phyloP scores from a whole-genome alignment of 2,888 invertebrate species.

The Minunthozetes semirufus region DNA sequence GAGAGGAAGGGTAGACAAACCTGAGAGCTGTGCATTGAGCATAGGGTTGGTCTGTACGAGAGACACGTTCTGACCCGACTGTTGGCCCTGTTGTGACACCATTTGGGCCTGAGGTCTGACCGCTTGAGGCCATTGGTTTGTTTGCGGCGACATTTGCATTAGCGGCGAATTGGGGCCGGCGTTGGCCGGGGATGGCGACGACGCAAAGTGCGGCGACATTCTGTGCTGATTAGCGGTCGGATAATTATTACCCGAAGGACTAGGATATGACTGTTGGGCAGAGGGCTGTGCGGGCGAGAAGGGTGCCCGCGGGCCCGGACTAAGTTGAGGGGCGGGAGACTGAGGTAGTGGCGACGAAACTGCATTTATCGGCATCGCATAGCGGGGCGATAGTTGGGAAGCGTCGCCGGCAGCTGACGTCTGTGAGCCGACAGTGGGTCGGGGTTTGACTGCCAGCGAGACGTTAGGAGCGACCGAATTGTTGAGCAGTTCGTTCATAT shows the following conservation, averaged over 20 bases:
- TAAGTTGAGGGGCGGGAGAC: constrained; percentile 36
- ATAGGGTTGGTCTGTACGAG: constrained; percentile 66
- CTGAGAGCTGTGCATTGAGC: constrained; percentile 68
- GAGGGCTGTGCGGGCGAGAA: constrained; percentile 10
- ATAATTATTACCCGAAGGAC: constrained; percentile 21
- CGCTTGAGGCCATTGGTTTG: constrained; percentile 23
- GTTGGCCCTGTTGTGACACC: constrained; percentile 4
- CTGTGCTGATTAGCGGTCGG: constrained; percentile 25
- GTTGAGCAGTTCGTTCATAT: constrained; percentile 75
- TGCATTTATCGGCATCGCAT: constrained; percentile 5
- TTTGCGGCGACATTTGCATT: constrained; percentile 19
- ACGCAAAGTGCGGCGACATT: constrained; percentile 22
- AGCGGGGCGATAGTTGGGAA: constrained; percentile 29
- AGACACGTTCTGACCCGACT: constrained; percentile 38
- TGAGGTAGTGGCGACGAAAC: constrained; percentile 35
- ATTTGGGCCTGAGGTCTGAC: constrained; percentile 19
- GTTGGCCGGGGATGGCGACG: constrained; percentile 19
- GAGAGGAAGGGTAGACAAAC: background rate
- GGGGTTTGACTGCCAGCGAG: constrained; percentile 28
- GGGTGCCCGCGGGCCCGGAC: constrained; percentile 31
- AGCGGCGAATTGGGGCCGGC: background rate
- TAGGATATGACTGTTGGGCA: constrained; percentile 29
- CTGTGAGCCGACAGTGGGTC: background rate
- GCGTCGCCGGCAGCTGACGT: background rate
- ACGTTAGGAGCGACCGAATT: constrained; percentile 59